Percentiles rank a stretch among this genome's conserved stretches.
Evolutionary conservation across 2,113 vertebrate genomes (phyloP).

Genomic region (Lycocorax pyrrhopterus): DNA sequence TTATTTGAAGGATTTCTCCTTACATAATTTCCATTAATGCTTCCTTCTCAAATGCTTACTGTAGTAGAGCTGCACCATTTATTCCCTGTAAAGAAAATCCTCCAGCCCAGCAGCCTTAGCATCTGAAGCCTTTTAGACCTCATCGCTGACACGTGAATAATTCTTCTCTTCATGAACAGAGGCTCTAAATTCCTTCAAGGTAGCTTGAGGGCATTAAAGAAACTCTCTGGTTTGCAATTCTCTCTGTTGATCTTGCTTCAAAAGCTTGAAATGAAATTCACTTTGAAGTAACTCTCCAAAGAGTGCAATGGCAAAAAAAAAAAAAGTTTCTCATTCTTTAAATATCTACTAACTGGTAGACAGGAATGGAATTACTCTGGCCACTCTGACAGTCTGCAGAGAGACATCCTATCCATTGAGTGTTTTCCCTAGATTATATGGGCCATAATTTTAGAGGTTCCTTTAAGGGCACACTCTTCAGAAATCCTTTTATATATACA

Average conservation of each 20-base stretch:
- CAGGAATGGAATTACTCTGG: not conserved
- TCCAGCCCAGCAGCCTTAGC: not conserved
- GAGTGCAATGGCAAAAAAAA: not conserved
- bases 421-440: not conserved
- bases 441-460: not conserved
- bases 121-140: conserved; percentile 15
- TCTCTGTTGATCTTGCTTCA: conserved; percentile 80
- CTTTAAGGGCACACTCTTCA: not conserved
- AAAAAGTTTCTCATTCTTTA: not conserved
- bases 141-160: conserved; percentile 1
- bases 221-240: conserved; percentile 88
- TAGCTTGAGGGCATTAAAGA: conserved; percentile 81
- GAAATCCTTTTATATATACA: not conserved
- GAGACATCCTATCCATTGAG: not conserved
- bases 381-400: not conserved
- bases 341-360: not conserved
- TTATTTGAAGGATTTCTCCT: not conserved
- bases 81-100: not conserved
- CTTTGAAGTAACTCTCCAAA: conserved; percentile 65
- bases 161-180: conserved; percentile 11
- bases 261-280: conserved; percentile 70
- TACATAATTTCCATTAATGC: conserved; percentile 37
- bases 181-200: conserved; percentile 69
- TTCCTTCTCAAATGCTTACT: not conserved
- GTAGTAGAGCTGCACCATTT: not conserved